Percentiles rank a stretch among this genome's conserved stretches.
These are phyloP conservation scores for Heliconius melpomene DNA, from an alignment of 1,140 invertebrate species.

Conservation along the genomic window DNA sequence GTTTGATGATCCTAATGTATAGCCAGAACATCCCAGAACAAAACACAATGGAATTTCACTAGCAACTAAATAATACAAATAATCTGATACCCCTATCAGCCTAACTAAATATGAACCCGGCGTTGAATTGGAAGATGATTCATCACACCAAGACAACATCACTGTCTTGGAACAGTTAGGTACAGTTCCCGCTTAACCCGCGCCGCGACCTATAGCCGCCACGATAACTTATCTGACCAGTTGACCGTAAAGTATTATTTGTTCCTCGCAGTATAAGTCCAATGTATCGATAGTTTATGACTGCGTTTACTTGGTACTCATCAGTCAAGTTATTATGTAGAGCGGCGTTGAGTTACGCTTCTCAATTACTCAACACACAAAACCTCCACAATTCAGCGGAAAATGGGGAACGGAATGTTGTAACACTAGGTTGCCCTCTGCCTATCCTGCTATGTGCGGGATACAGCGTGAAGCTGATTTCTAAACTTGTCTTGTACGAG, in stretches of 20 bases:
- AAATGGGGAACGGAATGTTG: too few species aligned
- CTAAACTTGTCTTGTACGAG: not conserved
- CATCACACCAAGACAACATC: not conserved
- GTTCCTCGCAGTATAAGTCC: not conserved
- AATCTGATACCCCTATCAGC: too few species aligned
- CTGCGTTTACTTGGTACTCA: not conserved
- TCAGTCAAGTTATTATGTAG: not conserved
- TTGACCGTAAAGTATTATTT: not conserved
- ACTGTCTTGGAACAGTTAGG: not conserved
- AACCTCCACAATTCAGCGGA: too few species aligned
- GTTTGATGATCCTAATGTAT: too few species aligned
- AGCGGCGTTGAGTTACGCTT: too few species aligned
- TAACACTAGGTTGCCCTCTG: too few species aligned
- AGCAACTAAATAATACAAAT: not conserved
- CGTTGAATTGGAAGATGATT: not conserved
- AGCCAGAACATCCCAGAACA: too few species aligned
- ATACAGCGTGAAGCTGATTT: too few species aligned
- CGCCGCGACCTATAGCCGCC: not conserved
- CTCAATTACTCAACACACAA: too few species aligned
- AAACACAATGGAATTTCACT: not conserved
- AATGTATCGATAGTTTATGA: not conserved
- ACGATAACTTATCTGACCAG: slow-evolving; percentile 1
- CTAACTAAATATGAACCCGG: too few species aligned
- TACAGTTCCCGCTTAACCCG: not conserved
- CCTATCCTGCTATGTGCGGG: too few species aligned